Conservation (phyloP, 2,888 invertebrate genomes). For the Apotomis capreana region DNA sequence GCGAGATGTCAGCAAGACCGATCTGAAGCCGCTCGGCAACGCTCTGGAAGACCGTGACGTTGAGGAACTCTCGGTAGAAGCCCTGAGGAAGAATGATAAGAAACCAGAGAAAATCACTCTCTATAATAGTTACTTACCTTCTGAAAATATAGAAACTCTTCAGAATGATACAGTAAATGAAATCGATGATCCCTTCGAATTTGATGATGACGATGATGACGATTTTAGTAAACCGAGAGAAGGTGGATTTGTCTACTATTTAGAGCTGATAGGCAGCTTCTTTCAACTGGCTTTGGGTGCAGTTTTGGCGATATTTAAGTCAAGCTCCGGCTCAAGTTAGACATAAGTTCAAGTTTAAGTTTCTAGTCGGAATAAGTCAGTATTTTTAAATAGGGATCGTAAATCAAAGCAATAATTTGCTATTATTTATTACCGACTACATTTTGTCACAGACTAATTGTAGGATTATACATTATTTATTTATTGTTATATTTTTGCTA, state of each 20-base stretch:
- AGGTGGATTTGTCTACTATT: slow-evolving; percentile 59
- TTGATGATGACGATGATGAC: slow-evolving; percentile 44
- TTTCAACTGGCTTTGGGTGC: slow-evolving; percentile 69
- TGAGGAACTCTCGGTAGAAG: slow-evolving; percentile 68
- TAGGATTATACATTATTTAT: background rate
- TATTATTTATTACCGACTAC: no score
- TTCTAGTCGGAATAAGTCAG: slow-evolving; percentile 36
- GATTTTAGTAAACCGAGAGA: slow-evolving; percentile 49
- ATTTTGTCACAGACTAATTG: no score
- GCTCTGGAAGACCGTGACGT: slow-evolving; percentile 63
- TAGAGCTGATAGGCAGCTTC: slow-evolving; percentile 69
- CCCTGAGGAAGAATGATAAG: slow-evolving; percentile 56
- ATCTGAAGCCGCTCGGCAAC: slow-evolving; percentile 59
- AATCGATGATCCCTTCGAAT: slow-evolving; percentile 44
- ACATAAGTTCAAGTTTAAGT: background rate
- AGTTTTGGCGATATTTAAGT: slow-evolving; percentile 58
- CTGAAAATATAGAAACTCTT: slow-evolving; percentile 45
- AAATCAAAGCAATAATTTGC: background rate
- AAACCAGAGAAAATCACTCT: slow-evolving; percentile 74
- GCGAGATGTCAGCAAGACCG: slow-evolving; percentile 51
- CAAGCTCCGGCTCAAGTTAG: slow-evolving; percentile 32
- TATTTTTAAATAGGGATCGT: slow-evolving; percentile 11
- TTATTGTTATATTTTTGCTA: background rate
- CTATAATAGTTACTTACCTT: slow-evolving; percentile 64
- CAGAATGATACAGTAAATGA: slow-evolving; percentile 42